A percentile compares a stretch with the other conserved stretches of the same genome.
Evolutionary conservation across 2,888 invertebrate genomes (phyloP).

Genomic region (Microdon myrmicae): DNA sequence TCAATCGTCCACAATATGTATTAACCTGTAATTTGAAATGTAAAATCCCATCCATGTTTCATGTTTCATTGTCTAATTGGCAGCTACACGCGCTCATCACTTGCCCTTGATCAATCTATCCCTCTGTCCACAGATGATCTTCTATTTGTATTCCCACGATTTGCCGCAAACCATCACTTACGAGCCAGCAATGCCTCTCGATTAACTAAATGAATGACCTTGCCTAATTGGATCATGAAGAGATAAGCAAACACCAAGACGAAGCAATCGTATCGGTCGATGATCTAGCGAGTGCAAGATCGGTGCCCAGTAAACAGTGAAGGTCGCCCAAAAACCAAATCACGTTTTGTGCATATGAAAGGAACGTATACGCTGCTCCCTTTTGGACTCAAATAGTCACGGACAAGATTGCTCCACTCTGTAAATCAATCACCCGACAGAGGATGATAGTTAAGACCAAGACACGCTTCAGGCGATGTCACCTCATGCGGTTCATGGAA

Average conservation of each 20-base stretch:
- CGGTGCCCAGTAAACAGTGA: conserved; percentile 16
- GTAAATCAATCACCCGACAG: conserved; percentile 8
- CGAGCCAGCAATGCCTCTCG: conserved; percentile 38
- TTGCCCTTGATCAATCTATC: no score
- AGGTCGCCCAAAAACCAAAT: conserved; percentile 28
- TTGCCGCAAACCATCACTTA: no score
- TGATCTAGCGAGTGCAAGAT: conserved; percentile 11
- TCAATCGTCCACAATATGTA: no score
- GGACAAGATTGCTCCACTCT: neutral
- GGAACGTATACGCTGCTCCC: conserved; percentile 29
- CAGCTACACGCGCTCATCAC: no score
- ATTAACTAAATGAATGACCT: conserved; percentile 34
- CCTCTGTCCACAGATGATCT: no score
- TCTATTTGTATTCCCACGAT: no score
- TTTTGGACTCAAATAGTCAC: conserved; percentile 16
- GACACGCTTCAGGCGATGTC: conserved; percentile 10
- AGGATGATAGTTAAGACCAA: neutral
- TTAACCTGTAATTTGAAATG: no score
- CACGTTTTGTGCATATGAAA: conserved; percentile 22
- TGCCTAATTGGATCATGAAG: conserved; percentile 42
- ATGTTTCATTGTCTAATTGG: no score
- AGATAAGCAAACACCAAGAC: conserved; percentile 35
- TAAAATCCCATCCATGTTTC: no score
- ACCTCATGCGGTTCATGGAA: conserved; percentile 20
- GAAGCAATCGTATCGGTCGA: conserved; percentile 9